Conservation (phyloP, 2,888 invertebrate species). For the Stenodema calcarata region DNA sequence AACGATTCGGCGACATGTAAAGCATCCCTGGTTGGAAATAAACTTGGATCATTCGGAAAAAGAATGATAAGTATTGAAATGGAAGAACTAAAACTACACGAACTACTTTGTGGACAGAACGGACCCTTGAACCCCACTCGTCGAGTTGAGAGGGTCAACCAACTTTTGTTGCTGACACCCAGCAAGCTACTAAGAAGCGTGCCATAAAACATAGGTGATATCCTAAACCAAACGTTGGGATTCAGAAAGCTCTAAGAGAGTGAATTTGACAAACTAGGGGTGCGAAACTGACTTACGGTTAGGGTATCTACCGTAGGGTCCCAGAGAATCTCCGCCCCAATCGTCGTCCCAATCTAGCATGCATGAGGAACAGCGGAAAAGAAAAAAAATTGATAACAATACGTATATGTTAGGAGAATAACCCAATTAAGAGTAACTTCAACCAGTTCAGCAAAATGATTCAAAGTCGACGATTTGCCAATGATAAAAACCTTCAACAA, state of each 20-base stretch:
- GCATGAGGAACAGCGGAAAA: constrained; percentile 6
- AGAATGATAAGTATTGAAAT: too few species aligned
- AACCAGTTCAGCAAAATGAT: too few species aligned
- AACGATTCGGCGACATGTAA: too few species aligned
- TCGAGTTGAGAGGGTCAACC: too few species aligned
- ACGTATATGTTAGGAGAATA: not conserved
- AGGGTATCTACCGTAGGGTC: constrained; percentile 28
- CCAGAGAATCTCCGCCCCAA: constrained; percentile 27
- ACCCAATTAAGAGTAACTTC: constrained; percentile 25
- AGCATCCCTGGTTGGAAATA: too few species aligned
- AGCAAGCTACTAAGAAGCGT: not conserved
- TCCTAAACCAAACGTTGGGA: not conserved
- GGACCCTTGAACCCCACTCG: not conserved
- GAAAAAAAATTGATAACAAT: not conserved
- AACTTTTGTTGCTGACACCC: not conserved
- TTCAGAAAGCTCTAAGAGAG: not conserved
- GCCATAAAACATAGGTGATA: not conserved
- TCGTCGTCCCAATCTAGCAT: constrained; percentile 38
- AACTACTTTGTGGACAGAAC: not conserved
- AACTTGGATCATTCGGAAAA: too few species aligned
- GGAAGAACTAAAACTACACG: too few species aligned
- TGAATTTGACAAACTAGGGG: not conserved
- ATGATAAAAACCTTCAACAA: too few species aligned
- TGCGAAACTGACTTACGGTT: constrained; percentile 28
- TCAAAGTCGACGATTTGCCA: too few species aligned